Evolutionary conservation across 1,140 invertebrate species (phyloP).

Genomic region (Aphaenogaster rudis): DNA sequence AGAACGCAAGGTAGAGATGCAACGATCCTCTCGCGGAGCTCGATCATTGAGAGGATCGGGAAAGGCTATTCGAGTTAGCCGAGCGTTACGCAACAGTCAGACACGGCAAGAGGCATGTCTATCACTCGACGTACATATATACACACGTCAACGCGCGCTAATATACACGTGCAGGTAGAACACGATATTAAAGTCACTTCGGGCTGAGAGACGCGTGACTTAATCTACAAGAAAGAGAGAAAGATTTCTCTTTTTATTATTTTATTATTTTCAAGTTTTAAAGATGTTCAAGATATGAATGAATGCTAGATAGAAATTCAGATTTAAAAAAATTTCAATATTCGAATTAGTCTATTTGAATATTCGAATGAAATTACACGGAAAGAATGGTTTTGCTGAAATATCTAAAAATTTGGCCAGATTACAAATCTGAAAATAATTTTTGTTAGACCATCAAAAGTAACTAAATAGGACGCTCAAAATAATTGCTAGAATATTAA

Average conservation of each 20-base stretch:
- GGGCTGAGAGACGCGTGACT: not conserved
- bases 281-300: not conserved
- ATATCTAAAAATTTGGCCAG: too few species aligned
- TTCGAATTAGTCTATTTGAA: not conserved
- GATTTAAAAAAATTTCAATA: not conserved
- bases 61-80: slow-evolving; percentile 23
- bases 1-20: slow-evolving; percentile 33
- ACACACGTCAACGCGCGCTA: slow-evolving; percentile 43
- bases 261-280: not conserved
- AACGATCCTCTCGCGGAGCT: slow-evolving; percentile 35
- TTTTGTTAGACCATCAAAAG: too few species aligned
- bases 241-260: not conserved
- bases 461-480: too few species aligned
- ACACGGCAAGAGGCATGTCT: slow-evolving; percentile 48
- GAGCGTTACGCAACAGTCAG: slow-evolving; percentile 67
- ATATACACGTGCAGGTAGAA: slow-evolving; percentile 30
- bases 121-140: slow-evolving; percentile 9
- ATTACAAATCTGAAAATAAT: too few species aligned
- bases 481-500: too few species aligned
- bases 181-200: slow-evolving; percentile 41
- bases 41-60: slow-evolving; percentile 50
- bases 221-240: not conserved
- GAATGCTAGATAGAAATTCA: not conserved
- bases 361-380: not conserved
- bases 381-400: too few species aligned